Evolutionary conservation across 2,797 vertebrate species (phyloP).

Genomic region (Sebastes oblongus): DNA sequence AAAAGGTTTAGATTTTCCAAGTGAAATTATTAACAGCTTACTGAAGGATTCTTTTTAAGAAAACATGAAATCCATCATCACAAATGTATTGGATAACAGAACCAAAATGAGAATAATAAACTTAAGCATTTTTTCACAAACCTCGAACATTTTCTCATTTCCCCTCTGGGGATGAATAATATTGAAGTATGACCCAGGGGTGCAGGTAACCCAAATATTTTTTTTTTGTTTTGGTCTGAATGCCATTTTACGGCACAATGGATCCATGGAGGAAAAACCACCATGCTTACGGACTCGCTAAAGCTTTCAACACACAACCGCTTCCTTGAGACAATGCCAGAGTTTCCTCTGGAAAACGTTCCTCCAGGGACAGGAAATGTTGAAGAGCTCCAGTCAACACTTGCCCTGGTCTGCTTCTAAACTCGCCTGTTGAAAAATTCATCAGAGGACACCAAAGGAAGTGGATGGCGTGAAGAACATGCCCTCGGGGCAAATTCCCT

Average conservation of each 20-base stretch:
- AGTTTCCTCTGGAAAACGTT: constrained; percentile 1
- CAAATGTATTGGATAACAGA: not conserved
- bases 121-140: not conserved
- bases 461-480: constrained; percentile 31
- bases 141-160: constrained; percentile 36
- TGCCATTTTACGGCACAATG: constrained; percentile 7
- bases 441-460: constrained; percentile 41
- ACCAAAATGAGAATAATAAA: constrained; percentile 11
- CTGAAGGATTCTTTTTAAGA: not conserved
- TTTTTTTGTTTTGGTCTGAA: not conserved
- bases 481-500: constrained; percentile 51
- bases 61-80: not conserved
- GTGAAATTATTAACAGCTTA: not conserved
- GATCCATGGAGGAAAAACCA: not conserved
- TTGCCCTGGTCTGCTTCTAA: constrained; percentile 36
- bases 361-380: constrained; percentile 29
- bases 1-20: not conserved
- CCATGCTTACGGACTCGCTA: constrained; percentile 9
- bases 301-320: constrained; percentile 25
- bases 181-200: constrained; percentile 26
- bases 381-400: constrained; percentile 60
- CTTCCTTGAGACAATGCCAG: constrained; percentile 21
- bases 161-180: constrained; percentile 37
- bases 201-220: constrained; percentile 23
- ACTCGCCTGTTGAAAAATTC: constrained; percentile 25